Base-by-base conservation (phyloP, 2,888 invertebrate genomes). In the Bembecia ichneumoniformis region DNA sequence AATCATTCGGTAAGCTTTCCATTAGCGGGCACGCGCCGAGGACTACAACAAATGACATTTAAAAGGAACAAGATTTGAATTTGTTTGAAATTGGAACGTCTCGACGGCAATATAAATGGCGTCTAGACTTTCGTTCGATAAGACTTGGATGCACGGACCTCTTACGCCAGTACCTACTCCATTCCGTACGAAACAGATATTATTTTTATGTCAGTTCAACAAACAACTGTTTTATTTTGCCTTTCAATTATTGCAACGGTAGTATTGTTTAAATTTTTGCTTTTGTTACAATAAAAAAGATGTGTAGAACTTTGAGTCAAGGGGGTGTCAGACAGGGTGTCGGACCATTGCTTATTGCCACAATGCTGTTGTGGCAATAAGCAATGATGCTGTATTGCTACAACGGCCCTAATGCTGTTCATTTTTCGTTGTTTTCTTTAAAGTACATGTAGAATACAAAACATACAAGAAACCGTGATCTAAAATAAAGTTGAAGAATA, bases 1-100 rank as follows among this genome's bases (percentile, higher is more conserved):
- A 74, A 72, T 71, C 68, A 67, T 65, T 72, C 64, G 68, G 68
- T 71, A 71, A 67, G 77, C 82, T 52, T 50, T 52, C 50, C 52
- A 84, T 84, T 83, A 84, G 81, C 64, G 68, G 78, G 84, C 84
- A 84, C 84, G 84, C 77, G 83, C 81, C 78, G 74, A 66, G 68
- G 66, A 77, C 77, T 68, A 77, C 73, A 78, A 80, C 76, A 80
- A 82, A 82, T 80, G 78, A 78, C 79, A 79, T 79, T 80, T 82
- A 71, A 66, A 77, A 77, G 74, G 72, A 81, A 78, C 74, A 78
- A 75, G 77, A 81, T 77, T 81, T 74, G 66, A 77, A 74, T 74
- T 73, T 63, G 71, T 75, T 80, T 76, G 76, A 75, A 81, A 80
- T 77, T 76, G 67, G 71, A 78, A 75, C 72, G 76, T 72, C 71